Base-by-base conservation (phyloP, 1,140 invertebrate genomes). In the Meloidogyne floridensis region DNA sequence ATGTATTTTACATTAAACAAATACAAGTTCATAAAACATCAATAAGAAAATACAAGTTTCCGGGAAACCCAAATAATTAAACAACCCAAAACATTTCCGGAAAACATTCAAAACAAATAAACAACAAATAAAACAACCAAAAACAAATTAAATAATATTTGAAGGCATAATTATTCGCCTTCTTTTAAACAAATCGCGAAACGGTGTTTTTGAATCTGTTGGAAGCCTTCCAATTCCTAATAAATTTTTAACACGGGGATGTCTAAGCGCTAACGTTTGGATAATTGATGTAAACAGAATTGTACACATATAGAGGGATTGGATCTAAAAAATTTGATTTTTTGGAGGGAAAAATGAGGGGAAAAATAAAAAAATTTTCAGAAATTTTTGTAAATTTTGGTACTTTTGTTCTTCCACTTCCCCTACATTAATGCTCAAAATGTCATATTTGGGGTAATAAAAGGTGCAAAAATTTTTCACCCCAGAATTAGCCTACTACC, bases 291-390 rank as follows among this genome's bases (percentile, higher is more conserved):
- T 89, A 0, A 70, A 80, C 18, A 83, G 84, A 10, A 89, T 76
- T 10, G 81, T 80, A n/a, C 87, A 73, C 87, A 87, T 89, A 75
- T 88, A 88, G 8, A 88, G 56, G 0, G 87, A 80, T 72, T 89
- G 84, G 70, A 86, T 88, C 87, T 88, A 72, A 80, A 87, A 80
- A 11, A 10, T 32, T 32, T 32, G 32, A 32, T 32, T 32, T 32
- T 32, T 32, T 32, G 32, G 32, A 32, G 32, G 32, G 32, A 32
- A 32, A 20, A 32, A 32, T 32, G 1, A 70, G 72, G 71, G 15
- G 15, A 59, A 59, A 59, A 15, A 3, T 59, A 59, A 59, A 59
- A 59, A 15, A 3, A 13, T 54, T 54, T 11, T 54, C 51, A 10
- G 6, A 53, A 53, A 53, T 53, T 8, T 3, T 53, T 53, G 9